Percentiles rank a stretch among this genome's conserved stretches.
phyloP scores from a whole-genome alignment of 1,140 invertebrate species.

The Lepidotrigona ventralis region DNA sequence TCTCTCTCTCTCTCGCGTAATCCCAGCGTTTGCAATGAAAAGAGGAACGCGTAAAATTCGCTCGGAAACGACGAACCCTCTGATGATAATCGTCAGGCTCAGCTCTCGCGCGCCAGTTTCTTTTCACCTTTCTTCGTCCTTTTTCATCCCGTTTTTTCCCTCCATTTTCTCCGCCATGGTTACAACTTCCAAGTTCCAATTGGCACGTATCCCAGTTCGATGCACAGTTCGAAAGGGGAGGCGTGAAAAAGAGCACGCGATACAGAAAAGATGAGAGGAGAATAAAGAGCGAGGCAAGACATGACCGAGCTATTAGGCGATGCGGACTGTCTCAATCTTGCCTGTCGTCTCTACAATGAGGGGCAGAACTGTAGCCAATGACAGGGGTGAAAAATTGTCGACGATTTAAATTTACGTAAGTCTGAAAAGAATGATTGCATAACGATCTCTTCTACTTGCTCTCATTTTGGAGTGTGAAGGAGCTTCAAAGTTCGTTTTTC shows the following conservation, averaged over 20 bases:
- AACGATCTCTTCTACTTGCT: no score
- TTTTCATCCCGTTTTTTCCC: not conserved
- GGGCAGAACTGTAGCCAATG: no score
- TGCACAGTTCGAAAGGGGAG: not conserved
- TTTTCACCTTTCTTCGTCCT: not conserved
- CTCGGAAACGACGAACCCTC: not conserved
- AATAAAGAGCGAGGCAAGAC: not conserved
- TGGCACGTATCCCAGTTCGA: constrained; percentile 26
- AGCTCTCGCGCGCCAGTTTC: not conserved
- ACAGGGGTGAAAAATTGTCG: no score
- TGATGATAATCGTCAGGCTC: not conserved
- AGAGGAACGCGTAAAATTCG: not conserved
- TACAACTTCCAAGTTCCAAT: constrained; percentile 20
- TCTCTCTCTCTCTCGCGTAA: not conserved
- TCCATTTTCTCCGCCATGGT: not conserved
- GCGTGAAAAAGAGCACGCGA: not conserved
- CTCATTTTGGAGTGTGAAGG: no score
- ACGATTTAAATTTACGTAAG: no score
- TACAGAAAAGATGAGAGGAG: not conserved
- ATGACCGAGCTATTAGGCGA: not conserved
- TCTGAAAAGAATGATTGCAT: no score
- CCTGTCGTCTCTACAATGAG: no score
- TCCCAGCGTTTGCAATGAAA: not conserved
- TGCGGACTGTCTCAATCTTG: not conserved
- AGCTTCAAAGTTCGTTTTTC: no score